phyloP scores from a whole-genome alignment of 35 echinoderm and acorn worm species.

The Ophiothrix spiculata region DNA sequence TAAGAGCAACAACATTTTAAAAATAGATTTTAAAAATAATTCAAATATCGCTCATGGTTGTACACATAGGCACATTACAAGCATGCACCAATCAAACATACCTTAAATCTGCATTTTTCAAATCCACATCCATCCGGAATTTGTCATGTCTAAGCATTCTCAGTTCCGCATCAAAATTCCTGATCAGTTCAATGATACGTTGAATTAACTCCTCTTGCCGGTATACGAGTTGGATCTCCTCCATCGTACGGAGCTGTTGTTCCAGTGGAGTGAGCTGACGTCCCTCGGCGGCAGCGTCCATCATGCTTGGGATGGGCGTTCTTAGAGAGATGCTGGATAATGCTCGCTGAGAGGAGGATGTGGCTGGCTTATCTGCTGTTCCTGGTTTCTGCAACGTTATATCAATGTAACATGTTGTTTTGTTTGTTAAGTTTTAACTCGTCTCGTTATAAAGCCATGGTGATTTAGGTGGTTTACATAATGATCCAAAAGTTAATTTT shows the following conservation, averaged over 20 bases:
- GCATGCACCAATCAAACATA: too few relatives aligned
- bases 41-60: too few relatives aligned
- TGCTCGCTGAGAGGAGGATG: slow-evolving; percentile 26
- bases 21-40: too few relatives aligned
- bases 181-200: slow-evolving; percentile 63
- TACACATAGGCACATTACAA: too few relatives aligned
- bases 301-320: neutral
- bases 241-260: slow-evolving; percentile 67
- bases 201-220: slow-evolving; percentile 70
- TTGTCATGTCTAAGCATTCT: slow-evolving; percentile 84
- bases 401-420: too few relatives aligned
- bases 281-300: slow-evolving; percentile 15
- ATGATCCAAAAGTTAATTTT: too few relatives aligned
- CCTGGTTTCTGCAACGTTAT: neutral
- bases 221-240: slow-evolving; percentile 67
- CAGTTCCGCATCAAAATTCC: slow-evolving; percentile 90
- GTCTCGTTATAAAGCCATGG: too few relatives aligned
- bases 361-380: slow-evolving; percentile 17
- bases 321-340: slow-evolving; percentile 51
- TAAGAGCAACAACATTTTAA: too few relatives aligned
- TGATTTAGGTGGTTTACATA: too few relatives aligned
- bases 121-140: slow-evolving; percentile 79
- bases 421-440: too few relatives aligned
- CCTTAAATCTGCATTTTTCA: slow-evolving; percentile 97
- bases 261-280: slow-evolving; percentile 57